A percentile compares a stretch with the other conserved stretches of the same genome.
phyloP scores from a whole-genome alignment of 2,113 vertebrate genomes.

The Tringa solitaria region DNA sequence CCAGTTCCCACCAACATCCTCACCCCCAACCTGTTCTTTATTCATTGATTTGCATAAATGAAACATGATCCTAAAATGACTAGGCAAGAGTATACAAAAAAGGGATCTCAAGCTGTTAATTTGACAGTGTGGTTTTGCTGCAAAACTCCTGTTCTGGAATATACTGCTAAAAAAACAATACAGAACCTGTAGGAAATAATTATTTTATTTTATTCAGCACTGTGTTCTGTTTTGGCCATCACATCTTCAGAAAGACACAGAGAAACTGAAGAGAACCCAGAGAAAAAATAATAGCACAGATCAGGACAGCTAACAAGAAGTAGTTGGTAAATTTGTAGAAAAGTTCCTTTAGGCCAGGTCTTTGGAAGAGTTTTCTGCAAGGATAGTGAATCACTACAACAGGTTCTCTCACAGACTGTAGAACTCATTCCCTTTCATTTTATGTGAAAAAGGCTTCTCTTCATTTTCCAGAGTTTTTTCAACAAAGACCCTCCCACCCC shows the following conservation, averaged over 20 bases:
- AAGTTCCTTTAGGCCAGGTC: background rate
- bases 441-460: background rate
- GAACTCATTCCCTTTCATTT: background rate
- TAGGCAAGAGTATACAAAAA: background rate
- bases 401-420: background rate
- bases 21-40: background rate
- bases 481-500: background rate
- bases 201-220: background rate
- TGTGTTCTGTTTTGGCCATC: background rate
- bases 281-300: background rate
- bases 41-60: background rate
- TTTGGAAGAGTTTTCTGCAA: background rate
- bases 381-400: background rate
- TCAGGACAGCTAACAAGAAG: background rate
- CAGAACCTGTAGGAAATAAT: background rate
- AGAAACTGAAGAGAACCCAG: background rate
- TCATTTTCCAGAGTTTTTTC: background rate
- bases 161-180: background rate
- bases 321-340: background rate
- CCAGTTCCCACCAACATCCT: background rate
- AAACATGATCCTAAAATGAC: background rate
- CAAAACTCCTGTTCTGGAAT: background rate
- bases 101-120: background rate
- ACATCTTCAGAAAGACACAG: background rate
- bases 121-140: background rate